These are phyloP conservation scores for Platyrinchus mystaceus DNA, from an alignment of 2,797 vertebrate species.

Conservation along the genomic window DNA sequence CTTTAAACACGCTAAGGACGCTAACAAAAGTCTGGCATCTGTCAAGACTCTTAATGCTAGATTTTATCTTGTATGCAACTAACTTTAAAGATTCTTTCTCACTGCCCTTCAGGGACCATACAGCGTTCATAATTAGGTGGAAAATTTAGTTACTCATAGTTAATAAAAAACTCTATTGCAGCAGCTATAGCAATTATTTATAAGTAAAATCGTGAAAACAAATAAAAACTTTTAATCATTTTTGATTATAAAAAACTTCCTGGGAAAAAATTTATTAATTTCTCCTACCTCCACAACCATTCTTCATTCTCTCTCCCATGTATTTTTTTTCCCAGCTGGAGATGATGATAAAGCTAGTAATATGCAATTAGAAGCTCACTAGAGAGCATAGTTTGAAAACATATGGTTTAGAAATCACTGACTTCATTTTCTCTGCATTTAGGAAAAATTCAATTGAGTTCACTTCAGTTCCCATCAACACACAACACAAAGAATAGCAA, in stretches of 20 bases:
- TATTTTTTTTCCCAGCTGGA: neutral
- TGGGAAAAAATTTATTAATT: neutral
- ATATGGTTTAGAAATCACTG: neutral
- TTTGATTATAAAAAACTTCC: neutral
- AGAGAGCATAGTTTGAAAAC: neutral
- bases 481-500: neutral
- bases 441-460: neutral
- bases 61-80: neutral
- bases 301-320: neutral
- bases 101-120: neutral
- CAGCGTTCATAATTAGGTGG: neutral
- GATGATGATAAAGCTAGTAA: neutral
- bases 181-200: neutral
- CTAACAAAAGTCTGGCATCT: neutral
- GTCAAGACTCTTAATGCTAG: neutral
- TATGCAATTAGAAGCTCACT: slow-evolving; percentile 6
- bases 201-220: neutral
- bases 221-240: neutral
- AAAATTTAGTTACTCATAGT: neutral
- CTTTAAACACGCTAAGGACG: neutral
- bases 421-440: neutral
- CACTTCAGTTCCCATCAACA: neutral
- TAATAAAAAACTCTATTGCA: neutral
- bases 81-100: neutral
- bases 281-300: neutral